Conservation (phyloP, 2,888 invertebrate species). For the Plebejus anna region DNA sequence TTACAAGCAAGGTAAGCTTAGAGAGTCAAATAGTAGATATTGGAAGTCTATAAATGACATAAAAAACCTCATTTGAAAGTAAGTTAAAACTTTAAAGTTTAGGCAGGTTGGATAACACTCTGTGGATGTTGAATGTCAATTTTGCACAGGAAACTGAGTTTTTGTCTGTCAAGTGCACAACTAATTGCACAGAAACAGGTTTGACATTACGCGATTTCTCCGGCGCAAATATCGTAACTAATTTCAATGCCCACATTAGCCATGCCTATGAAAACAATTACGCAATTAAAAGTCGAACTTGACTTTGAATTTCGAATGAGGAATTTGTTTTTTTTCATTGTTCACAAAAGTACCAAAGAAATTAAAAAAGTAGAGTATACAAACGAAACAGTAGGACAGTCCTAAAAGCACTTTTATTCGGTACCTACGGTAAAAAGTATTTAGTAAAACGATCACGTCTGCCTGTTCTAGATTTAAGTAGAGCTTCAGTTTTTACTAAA, state of each 20-base stretch:
- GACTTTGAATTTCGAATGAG: slow-evolving; percentile 26
- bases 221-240: slow-evolving; percentile 26
- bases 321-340: neutral
- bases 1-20: neutral
- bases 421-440: neutral
- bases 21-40: neutral
- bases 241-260: slow-evolving; percentile 26
- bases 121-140: neutral
- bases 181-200: slow-evolving; percentile 23
- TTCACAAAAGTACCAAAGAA: neutral
- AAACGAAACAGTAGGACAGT: too few species aligned
- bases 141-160: slow-evolving; percentile 8
- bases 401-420: neutral
- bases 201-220: slow-evolving; percentile 21
- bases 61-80: neutral
- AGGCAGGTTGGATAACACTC: neutral
- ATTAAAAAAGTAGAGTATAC: too few species aligned
- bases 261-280: slow-evolving; percentile 13
- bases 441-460: slow-evolving; percentile 2
- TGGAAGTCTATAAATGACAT: too few species aligned
- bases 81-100: too few species aligned
- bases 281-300: slow-evolving; percentile 21
- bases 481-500: slow-evolving; percentile 1
- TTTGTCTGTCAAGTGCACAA: slow-evolving; percentile 13
- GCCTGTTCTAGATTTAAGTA: slow-evolving; percentile 3